A percentile compares a stretch with the other conserved stretches of the same genome.
Evolutionary conservation across 1,140 invertebrate species (phyloP).

Genomic region (Rhyacophila brunnea): DNA sequence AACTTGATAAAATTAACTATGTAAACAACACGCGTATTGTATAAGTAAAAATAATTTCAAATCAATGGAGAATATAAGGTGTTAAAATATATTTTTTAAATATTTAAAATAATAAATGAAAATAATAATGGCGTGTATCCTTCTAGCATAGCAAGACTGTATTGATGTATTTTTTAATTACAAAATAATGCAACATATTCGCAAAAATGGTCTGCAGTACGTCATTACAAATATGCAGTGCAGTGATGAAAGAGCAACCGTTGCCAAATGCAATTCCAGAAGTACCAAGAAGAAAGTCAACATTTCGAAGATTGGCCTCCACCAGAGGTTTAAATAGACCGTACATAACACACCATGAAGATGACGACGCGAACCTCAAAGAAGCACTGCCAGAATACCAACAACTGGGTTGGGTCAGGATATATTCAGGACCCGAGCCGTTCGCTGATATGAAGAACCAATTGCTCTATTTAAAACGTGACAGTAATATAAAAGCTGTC

Average conservation of each 20-base stretch:
- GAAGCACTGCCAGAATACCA: slow-evolving; percentile 10
- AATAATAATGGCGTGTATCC: too few relatives aligned
- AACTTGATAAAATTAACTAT: too few relatives aligned
- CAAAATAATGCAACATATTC: neutral
- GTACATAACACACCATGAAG: neutral
- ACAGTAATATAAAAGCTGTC: slow-evolving; percentile 60
- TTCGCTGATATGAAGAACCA: slow-evolving; percentile 49
- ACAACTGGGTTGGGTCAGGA: slow-evolving; percentile 56
- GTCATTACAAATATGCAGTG: slow-evolving; percentile 7
- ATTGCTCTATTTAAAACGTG: slow-evolving; percentile 60
- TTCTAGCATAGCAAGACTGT: too few relatives aligned
- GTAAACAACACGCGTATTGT: too few relatives aligned
- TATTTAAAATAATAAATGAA: too few relatives aligned
- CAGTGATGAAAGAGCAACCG: slow-evolving; percentile 15
- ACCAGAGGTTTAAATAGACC: slow-evolving; percentile 53
- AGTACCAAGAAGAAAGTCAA: slow-evolving; percentile 38
- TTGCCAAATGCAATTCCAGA: slow-evolving; percentile 12
- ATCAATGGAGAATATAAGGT: too few relatives aligned
- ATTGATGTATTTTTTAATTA: too few relatives aligned
- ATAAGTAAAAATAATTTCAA: too few relatives aligned
- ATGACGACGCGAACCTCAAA: slow-evolving; percentile 10
- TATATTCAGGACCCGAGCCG: slow-evolving; percentile 60
- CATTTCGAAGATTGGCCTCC: slow-evolving; percentile 55
- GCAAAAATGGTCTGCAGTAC: slow-evolving; percentile 29
- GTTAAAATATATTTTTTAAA: too few relatives aligned